Evolutionary conservation across 2,113 vertebrate genomes (phyloP), one percentile per base, ranked within the genome.

Genomic region (Nanorana parkeri): DNA sequence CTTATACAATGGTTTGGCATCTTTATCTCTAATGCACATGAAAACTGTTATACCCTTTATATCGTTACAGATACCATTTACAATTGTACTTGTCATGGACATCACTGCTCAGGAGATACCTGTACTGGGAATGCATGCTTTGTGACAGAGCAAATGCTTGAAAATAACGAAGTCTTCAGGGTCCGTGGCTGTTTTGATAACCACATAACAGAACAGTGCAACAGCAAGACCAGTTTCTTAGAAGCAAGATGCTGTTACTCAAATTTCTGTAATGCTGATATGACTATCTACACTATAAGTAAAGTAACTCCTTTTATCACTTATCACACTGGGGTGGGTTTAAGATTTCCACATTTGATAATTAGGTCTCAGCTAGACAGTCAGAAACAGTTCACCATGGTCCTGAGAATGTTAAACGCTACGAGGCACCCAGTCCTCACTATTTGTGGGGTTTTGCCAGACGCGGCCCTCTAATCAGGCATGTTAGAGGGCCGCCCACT

Each of bases 81-180:
- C 81, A 73, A 28, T 20, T 92, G 90, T 0, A 73, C 66, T 71
- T 91, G 91, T 0, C 82, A 90, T 0, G 13, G 76, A 16, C 64
- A 77, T 0, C 1, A 47, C 24, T 92, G 91, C 85, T 15, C 4
- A 21, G 13, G 16, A 1, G 32, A 82, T 15, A 88, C 69, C 41
- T 92, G 91, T 86, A 78, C 51, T 8, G 91, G 91, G 64, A 81
- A 26, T 64, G 72, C 84, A 24, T 92, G 91, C 81, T 92, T 88
- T 13, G 72, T 86, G 73, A 89, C 89, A 84, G 90, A 87, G 83
- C 80, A 69, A 21, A 84, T 3, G 69, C 76, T 86, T 20, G 72
- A 67, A 5, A 41, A 61, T 23, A 6, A 63, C 32, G 16, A 41
- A 4, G 28, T 68, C 16, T 0, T 8, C 17, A 83, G 65, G 63